Evolutionary conservation across 1,140 invertebrate genomes (phyloP).

Genomic region (Monomorium pharaonis): DNA sequence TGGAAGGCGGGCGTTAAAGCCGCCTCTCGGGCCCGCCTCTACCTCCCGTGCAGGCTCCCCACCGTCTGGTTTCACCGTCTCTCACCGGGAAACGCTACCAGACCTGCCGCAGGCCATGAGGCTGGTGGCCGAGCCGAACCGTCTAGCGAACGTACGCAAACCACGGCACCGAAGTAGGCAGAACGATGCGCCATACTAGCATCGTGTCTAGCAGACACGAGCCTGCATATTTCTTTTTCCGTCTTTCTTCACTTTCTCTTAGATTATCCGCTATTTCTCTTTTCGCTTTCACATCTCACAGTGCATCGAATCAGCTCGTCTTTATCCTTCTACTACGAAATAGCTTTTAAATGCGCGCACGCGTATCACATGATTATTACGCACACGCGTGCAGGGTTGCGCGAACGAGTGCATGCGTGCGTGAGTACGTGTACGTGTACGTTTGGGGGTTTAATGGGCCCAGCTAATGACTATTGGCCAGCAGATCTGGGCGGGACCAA

Average conservation of each 20-base stretch:
- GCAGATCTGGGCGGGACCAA: slow-evolving; percentile 84
- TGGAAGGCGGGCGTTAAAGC: slow-evolving; percentile 80
- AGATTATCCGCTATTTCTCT: background rate
- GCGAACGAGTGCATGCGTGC: slow-evolving; percentile 62
- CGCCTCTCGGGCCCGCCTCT: slow-evolving; percentile 81
- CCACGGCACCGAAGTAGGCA: slow-evolving; percentile 45
- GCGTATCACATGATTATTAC: too few species aligned
- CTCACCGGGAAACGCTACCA: slow-evolving; percentile 68
- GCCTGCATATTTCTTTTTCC: slow-evolving; percentile 36
- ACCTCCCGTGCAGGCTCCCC: slow-evolving; percentile 75
- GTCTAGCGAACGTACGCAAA: slow-evolving; percentile 44
- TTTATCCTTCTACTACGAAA: slow-evolving; percentile 37
- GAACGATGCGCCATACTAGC: slow-evolving; percentile 61
- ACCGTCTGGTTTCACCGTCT: slow-evolving; percentile 60
- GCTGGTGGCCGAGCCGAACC: slow-evolving; percentile 36
- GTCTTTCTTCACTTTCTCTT: slow-evolving; percentile 34
- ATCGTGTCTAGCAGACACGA: background rate
- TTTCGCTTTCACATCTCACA: slow-evolving; percentile 27
- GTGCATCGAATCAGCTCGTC: slow-evolving; percentile 26
- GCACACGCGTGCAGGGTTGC: slow-evolving; percentile 32
- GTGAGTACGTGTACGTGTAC: slow-evolving; percentile 71
- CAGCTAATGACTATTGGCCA: slow-evolving; percentile 86
- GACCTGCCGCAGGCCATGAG: slow-evolving; percentile 64
- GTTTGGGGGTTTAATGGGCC: slow-evolving; percentile 83
- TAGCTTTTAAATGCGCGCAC: slow-evolving; percentile 53